Evolutionary conservation across 2,888 invertebrate genomes (phyloP).

Genomic region (Dyspetes luteomarginatus): DNA sequence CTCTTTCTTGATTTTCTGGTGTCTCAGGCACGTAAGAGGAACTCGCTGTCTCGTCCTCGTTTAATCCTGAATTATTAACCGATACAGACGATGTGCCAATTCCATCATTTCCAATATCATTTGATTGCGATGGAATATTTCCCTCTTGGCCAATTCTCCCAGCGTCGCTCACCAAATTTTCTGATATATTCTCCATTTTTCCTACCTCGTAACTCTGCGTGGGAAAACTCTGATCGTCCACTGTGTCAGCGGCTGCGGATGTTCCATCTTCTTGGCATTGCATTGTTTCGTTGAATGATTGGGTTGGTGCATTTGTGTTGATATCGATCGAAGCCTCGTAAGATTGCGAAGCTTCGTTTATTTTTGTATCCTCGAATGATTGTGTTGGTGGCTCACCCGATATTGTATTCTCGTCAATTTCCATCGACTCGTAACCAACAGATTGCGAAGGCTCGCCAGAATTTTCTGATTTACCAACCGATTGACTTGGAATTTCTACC

Average conservation of each 20-base stretch:
- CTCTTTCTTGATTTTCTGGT: conserved; percentile 81
- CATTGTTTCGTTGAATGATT: conserved; percentile 79
- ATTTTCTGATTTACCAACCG: conserved; percentile 77
- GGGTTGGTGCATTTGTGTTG: conserved; percentile 77
- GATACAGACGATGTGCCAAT: conserved; percentile 78
- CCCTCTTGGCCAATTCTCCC: conserved; percentile 78
- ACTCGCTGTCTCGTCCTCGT: conserved; percentile 82
- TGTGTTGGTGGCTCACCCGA: conserved; percentile 77
- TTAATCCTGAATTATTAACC: conserved; percentile 77
- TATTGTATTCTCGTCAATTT: conserved; percentile 72
- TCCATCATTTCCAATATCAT: conserved; percentile 78
- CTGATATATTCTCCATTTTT: conserved; percentile 76
- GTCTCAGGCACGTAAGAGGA: conserved; percentile 82
- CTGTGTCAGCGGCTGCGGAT: conserved; percentile 66
- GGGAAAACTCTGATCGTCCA: conserved; percentile 80
- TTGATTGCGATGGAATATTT: conserved; percentile 80
- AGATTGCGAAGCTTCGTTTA: conserved; percentile 76
- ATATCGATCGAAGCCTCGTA: conserved; percentile 71
- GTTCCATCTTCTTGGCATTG: conserved; percentile 72
- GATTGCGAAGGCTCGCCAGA: conserved; percentile 78
- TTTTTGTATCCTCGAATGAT: conserved; percentile 76
- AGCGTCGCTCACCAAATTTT: conserved; percentile 76
- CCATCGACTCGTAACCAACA: conserved; percentile 74
- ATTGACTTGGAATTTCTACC: conserved; percentile 78
- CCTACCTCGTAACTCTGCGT: conserved; percentile 81